phyloP scores from a whole-genome alignment of 2,888 invertebrate species.

The Cynaeus angustus region DNA sequence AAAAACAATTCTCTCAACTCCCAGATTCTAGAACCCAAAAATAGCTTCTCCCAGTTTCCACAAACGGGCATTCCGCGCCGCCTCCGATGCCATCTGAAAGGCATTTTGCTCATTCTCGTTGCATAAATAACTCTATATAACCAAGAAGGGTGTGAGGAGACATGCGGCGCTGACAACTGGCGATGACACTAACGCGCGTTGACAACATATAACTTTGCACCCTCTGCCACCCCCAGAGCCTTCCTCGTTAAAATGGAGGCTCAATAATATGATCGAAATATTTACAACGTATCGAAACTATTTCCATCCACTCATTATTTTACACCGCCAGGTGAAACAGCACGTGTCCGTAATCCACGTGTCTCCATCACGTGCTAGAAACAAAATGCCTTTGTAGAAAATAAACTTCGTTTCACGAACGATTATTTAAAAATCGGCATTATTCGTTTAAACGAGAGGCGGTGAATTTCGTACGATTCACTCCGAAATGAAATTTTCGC shows the following conservation, averaged over 20 bases:
- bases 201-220: conserved; percentile 60
- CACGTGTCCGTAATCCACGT: conserved; percentile 31
- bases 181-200: conserved; percentile 63
- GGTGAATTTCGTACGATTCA: conserved; percentile 34
- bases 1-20: too few species aligned
- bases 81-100: conserved; percentile 42
- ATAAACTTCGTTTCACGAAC: too few species aligned
- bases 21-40: too few species aligned
- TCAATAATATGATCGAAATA: conserved; percentile 28
- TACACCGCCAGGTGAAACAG: conserved; percentile 7
- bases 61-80: neutral
- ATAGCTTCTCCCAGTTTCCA: too few species aligned
- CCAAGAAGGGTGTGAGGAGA: conserved; percentile 47
- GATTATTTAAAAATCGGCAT: neutral
- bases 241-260: conserved; percentile 45
- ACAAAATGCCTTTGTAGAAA: conserved; percentile 6
- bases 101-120: conserved; percentile 51
- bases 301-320: conserved; percentile 26
- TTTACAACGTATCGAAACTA: conserved; percentile 14
- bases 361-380: conserved; percentile 20
- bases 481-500: conserved; percentile 36
- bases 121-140: conserved; percentile 53
- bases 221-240: conserved; percentile 47
- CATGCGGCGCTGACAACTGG: conserved; percentile 59
- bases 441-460: too few species aligned